Evolutionary conservation across 2,888 invertebrate species (phyloP), one percentile per base, ranked within the genome.

Genomic region (Dione juno): DNA sequence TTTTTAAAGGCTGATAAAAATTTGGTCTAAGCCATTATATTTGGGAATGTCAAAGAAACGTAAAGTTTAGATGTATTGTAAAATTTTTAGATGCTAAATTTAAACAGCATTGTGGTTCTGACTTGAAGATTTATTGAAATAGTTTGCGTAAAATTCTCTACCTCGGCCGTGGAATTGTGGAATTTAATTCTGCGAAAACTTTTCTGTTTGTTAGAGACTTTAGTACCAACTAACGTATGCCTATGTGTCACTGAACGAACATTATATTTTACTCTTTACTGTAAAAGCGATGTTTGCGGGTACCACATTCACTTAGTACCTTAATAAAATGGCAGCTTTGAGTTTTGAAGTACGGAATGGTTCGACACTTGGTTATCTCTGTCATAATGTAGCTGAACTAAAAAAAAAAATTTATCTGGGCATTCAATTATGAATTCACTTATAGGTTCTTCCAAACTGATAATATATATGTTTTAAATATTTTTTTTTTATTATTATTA

Each of bases 171-270:
- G 67, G 43, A 53, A 61, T 67, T 67, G 61, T 67, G 67, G 61
- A 67, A 67, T 67, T 67, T 67, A 67, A 67, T 67, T 67, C 61
- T 35, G 35, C 16, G 41, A 53, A 61, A 67, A 53, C 16, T 67
- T 67, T 52, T 48, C n/a, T 48, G 48, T 50, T 28, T 50, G 50
- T 40, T 40, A 11, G 61, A 16, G 8, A 61, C 10, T 45, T 61
- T 45, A 7, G 21, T 28, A 28, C 28, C 5, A 28, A 3, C 28
- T 28, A n/a, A n/a, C n/a, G n/a, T n/a, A n/a, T n/a, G n/a, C n/a
- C n/a, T 28, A 28, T 28, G 5, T 5, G 2, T 28, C 28, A 28
- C 28, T 28, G 2, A 28, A 10, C 10, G 0, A 3, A 48, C 16
- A 6, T 57, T 57, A 21, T 6, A 40, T 40, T 57, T 40, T 57